These are phyloP conservation scores for Argentina silus DNA, from an alignment of 2,797 vertebrate species.

Conservation along the genomic window DNA sequence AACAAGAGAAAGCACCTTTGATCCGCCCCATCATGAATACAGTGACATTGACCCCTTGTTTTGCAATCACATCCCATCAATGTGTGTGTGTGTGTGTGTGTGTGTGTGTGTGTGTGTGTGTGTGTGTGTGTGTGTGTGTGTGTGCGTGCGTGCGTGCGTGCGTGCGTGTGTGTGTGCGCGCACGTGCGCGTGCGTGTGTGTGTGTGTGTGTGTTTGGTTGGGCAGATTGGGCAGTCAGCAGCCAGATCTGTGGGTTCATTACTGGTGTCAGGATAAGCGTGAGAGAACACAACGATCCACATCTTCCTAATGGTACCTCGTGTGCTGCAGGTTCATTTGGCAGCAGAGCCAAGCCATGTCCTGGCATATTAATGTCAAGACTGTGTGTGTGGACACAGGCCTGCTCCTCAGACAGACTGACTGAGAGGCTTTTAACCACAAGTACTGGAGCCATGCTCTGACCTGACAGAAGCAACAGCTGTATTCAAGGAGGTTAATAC, in stretches of 20 bases:
- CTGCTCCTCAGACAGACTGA: not conserved
- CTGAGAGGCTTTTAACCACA: not conserved
- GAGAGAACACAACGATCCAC: constrained; percentile 20
- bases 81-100: no score
- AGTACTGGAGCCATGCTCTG: not conserved
- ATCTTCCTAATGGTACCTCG: not conserved
- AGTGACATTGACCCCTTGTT: not conserved
- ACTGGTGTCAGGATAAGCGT: constrained; percentile 13
- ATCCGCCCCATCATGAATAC: not conserved
- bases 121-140: no score
- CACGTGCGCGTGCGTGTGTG: no score
- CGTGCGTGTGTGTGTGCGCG: not conserved
- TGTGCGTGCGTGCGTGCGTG: no score
- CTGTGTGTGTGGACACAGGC: not conserved
- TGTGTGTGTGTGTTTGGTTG: constrained; percentile 11
- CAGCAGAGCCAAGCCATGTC: constrained; percentile 36
- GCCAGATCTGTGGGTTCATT: constrained; percentile 6
- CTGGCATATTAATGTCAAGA: constrained; percentile 50
- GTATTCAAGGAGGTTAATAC: not conserved
- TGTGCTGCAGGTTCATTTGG: constrained; percentile 43
- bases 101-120: no score
- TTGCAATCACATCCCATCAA: no score
- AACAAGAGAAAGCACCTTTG: no score
- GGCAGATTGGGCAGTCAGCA: constrained; percentile 15
- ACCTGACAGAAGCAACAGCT: not conserved